These are phyloP conservation scores for Pogonognathellus flavescens DNA, from an alignment of 1,140 invertebrate genomes.

Conservation along the genomic window DNA sequence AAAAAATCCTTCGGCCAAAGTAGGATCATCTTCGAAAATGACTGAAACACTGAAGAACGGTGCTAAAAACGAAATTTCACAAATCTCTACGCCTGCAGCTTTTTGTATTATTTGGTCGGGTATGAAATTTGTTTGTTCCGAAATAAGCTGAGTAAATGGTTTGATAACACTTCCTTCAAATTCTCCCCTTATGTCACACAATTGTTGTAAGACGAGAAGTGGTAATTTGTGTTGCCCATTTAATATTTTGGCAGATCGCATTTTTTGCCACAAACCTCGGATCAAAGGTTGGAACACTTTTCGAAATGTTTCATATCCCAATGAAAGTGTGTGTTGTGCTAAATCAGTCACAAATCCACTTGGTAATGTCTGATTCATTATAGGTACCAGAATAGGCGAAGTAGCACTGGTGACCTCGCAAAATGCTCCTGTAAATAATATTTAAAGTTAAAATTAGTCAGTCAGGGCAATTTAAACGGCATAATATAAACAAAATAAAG, in stretches of 20 bases:
- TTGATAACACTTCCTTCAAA: constrained; percentile 72
- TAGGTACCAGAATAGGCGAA: constrained; percentile 75
- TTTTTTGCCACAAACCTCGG: constrained; percentile 78
- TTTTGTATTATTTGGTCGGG: constrained; percentile 80
- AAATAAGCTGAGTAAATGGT: constrained; percentile 85
- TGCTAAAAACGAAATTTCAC: constrained; percentile 85
- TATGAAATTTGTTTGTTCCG: constrained; percentile 78
- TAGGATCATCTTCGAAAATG: constrained; percentile 92
- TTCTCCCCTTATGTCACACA: constrained; percentile 79
- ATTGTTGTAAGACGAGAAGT: constrained; percentile 77
- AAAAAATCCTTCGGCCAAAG: constrained; percentile 80
- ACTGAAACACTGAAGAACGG: constrained; percentile 91
- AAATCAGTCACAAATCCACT: constrained; percentile 79
- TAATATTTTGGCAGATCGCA: constrained; percentile 80
- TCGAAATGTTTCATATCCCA: constrained; percentile 72
- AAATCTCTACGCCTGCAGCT: constrained; percentile 82
- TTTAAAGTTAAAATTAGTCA: no score
- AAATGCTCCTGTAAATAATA: constrained; percentile 57
- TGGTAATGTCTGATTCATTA: constrained; percentile 78
- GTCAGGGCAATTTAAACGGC: no score
- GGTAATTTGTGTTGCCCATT: constrained; percentile 80
- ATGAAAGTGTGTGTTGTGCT: constrained; percentile 68
- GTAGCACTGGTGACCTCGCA: constrained; percentile 63
- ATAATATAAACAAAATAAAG: no score
- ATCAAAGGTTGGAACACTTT: constrained; percentile 81